A percentile compares a stretch with the other conserved stretches of the same genome.
Conservation (phyloP, 2,113 vertebrate genomes). For the Grus americana region DNA sequence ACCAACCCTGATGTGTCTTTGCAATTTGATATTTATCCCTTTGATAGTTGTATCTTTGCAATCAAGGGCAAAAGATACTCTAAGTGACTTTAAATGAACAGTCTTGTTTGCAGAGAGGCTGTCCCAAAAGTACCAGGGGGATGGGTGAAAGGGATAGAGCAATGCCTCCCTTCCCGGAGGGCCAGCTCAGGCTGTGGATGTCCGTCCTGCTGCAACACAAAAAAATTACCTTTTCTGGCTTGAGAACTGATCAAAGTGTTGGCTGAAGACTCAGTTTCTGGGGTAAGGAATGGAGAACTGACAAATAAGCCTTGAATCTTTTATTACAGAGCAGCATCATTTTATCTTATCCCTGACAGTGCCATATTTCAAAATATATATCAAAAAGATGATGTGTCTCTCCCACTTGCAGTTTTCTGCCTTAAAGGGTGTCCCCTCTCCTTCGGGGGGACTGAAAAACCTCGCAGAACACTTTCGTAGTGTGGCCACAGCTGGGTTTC, state of each 20-base stretch:
- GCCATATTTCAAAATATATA: not conserved
- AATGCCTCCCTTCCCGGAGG: rapidly evolving
- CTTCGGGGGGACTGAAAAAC: not conserved
- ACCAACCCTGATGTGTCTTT: not conserved
- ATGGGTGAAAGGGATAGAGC: not conserved
- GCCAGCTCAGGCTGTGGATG: not conserved
- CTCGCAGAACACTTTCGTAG: not conserved
- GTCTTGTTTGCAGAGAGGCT: not conserved
- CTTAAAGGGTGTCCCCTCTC: not conserved
- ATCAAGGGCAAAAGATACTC: not conserved
- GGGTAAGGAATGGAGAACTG: not conserved
- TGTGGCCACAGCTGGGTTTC: rapidly evolving
- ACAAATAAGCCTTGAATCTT: not conserved
- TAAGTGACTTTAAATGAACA: not conserved
- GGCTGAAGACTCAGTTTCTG: not conserved
- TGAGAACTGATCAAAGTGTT: not conserved
- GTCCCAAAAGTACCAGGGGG: not conserved
- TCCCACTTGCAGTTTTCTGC: not conserved
- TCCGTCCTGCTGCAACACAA: not conserved
- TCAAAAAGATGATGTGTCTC: not conserved
- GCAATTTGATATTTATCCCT: not conserved
- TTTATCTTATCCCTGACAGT: not conserved
- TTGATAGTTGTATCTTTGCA: not conserved
- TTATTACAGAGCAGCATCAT: not conserved
- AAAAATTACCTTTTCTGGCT: not conserved